Conservation (phyloP, 2,888 invertebrate genomes). For the Epirrhoe alternata region DNA sequence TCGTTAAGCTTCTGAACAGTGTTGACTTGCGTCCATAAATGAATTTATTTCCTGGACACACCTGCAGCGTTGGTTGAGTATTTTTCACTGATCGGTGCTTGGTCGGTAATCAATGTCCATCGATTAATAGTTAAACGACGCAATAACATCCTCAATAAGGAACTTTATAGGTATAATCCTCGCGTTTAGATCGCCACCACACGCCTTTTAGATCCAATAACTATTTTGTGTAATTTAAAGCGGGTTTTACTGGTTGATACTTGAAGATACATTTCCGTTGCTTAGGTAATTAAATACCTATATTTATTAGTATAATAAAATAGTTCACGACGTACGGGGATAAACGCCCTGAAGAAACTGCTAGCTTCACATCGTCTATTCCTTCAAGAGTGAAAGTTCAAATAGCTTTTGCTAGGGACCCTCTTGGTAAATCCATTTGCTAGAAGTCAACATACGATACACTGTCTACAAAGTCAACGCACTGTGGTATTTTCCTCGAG, state of each 20-base stretch:
- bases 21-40: slow-evolving; percentile 55
- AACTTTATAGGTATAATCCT: slow-evolving; percentile 23
- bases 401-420: slow-evolving; percentile 44
- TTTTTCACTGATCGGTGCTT: slow-evolving; percentile 46
- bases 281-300: neutral
- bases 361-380: slow-evolving; percentile 47
- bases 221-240: neutral
- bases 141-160: slow-evolving; percentile 10
- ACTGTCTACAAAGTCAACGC: slow-evolving; percentile 56
- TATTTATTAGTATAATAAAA: neutral
- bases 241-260: neutral
- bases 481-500: slow-evolving; percentile 52
- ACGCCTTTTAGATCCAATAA: neutral
- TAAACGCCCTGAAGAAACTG: slow-evolving; percentile 39
- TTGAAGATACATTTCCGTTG: neutral
- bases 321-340: slow-evolving; percentile 22
- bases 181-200: slow-evolving; percentile 17
- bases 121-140: slow-evolving; percentile 20
- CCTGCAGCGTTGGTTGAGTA: slow-evolving; percentile 50
- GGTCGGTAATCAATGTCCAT: slow-evolving; percentile 46
- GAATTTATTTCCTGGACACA: slow-evolving; percentile 55
- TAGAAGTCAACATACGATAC: slow-evolving; percentile 46
- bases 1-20: slow-evolving; percentile 41
- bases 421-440: slow-evolving; percentile 38
- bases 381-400: slow-evolving; percentile 53